Percentiles rank a stretch among this genome's conserved stretches.
Conservation (phyloP, 2,113 vertebrate genomes). For the Ciconia boyciana region DNA sequence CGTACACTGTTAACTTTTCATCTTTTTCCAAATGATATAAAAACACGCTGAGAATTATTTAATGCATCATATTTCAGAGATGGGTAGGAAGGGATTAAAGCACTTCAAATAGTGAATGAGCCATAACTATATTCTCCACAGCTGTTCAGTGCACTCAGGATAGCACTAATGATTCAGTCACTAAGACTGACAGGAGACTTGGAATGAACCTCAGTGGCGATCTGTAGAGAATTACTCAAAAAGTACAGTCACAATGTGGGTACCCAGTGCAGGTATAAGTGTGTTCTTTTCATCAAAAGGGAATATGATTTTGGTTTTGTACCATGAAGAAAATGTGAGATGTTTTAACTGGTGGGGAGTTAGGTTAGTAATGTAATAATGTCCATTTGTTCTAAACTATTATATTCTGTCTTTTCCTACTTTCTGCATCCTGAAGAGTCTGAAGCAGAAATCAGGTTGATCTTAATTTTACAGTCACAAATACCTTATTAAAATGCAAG, state of each 20-base stretch:
- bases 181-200: neutral
- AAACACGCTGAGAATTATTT: conserved; percentile 14
- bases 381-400: neutral
- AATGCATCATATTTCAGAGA: neutral
- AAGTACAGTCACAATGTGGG: neutral
- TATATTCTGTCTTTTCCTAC: neutral
- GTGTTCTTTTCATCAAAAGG: neutral
- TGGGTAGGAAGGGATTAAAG: conserved; percentile 15
- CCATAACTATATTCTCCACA: conserved; percentile 35
- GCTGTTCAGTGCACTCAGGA: conserved; percentile 16
- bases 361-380: neutral
- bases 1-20: neutral
- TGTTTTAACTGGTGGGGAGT: neutral
- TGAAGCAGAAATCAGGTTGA: neutral
- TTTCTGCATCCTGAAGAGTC: neutral
- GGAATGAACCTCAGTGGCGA: neutral
- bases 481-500: neutral
- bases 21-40: conserved; percentile 18
- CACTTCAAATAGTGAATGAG: conserved; percentile 16
- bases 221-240: neutral
- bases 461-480: neutral
- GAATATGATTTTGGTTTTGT: neutral
- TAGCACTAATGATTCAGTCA: conserved; percentile 8
- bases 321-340: neutral
- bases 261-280: neutral